phyloP scores from a whole-genome alignment of 2,113 vertebrate genomes.

The Gymnorhina tibicen region DNA sequence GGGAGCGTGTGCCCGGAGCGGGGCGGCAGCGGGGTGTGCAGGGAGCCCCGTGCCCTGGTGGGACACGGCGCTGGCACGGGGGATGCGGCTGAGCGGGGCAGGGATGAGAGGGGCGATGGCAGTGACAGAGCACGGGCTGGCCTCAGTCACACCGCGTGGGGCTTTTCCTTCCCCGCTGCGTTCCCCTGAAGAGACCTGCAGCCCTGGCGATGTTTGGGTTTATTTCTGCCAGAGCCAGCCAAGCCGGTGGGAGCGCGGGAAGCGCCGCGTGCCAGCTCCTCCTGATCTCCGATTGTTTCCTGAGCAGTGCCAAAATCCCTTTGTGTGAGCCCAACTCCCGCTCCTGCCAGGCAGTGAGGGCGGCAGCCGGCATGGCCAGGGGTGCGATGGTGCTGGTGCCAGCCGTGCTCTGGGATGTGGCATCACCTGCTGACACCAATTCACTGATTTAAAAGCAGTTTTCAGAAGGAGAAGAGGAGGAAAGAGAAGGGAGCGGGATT shows the following conservation, averaged over 20 bases:
- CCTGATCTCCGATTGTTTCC: neutral
- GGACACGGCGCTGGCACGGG: rapidly evolving
- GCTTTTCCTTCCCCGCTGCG: neutral
- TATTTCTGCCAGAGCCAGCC: neutral
- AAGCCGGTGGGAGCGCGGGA: neutral
- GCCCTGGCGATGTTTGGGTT: neutral
- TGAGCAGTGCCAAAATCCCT: neutral
- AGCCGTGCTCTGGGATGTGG: neutral
- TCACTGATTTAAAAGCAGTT: neutral
- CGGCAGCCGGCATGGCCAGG: neutral
- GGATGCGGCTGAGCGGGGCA: neutral
- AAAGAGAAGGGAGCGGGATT: neutral
- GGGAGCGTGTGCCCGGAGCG: rapidly evolving
- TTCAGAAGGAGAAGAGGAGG: neutral
- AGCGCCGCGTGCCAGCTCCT: rapidly evolving
- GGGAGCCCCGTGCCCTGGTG: neutral
- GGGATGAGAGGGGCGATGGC: neutral
- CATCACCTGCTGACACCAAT: neutral
- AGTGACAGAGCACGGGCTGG: neutral
- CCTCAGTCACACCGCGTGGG: rapidly evolving
- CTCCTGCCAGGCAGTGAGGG: neutral
- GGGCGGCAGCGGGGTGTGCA: rapidly evolving
- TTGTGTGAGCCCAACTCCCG: neutral
- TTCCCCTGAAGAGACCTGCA: neutral
- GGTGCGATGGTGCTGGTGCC: neutral